Base-by-base conservation (phyloP, 1,140 invertebrate genomes). In the Adelges cooleyi region DNA sequence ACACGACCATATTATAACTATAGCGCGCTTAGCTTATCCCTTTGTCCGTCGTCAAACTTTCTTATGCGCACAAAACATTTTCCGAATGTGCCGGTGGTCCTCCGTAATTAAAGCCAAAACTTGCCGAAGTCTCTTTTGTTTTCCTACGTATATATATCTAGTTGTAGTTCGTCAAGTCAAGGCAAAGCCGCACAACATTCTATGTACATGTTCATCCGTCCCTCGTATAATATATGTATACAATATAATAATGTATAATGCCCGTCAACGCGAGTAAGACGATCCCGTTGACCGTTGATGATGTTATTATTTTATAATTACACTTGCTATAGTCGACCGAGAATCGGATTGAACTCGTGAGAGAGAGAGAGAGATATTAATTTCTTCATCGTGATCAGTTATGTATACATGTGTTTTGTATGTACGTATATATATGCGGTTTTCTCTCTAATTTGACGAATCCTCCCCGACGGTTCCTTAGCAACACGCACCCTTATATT, bases 291-390 rank as follows among this genome's bases (percentile, higher is more conserved):
- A 62, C 23, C 38, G 56, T 25, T 9, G 25, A 59, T 42, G 17
- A 44, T n/a, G 18, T 18, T 3, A 18, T 25, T 36, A n/a, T n/a
- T n/a, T n/a, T n/a, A 20, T 38, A 38, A 23, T 3, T 38, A 8
- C 54, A 59, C n/a, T n/a, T n/a, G n/a, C n/a, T n/a, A n/a, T n/a
- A 59, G 40, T 46, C 40, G 29, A 59, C 54, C 38, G 44, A n/a
- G n/a, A 59, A 59, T 46, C 17, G 54, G 54, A 59, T 59, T 59
- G 27, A 27, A 59, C 40, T 23, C n/a, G n/a, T n/a, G n/a, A n/a
- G n/a, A n/a, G n/a, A n/a, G n/a, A n/a, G n/a, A n/a, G n/a, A n/a
- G 40, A 59, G 54, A 62, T 62, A 62, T 62, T 62, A 62, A 62
- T 62, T 62, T 6, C 11, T 62, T 46, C 56, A n/a, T n/a, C n/a